A percentile compares a stretch with the other conserved stretches of the same genome.
phyloP scores from a whole-genome alignment of 2,797 vertebrate genomes.

The Pempheris klunzingeri region DNA sequence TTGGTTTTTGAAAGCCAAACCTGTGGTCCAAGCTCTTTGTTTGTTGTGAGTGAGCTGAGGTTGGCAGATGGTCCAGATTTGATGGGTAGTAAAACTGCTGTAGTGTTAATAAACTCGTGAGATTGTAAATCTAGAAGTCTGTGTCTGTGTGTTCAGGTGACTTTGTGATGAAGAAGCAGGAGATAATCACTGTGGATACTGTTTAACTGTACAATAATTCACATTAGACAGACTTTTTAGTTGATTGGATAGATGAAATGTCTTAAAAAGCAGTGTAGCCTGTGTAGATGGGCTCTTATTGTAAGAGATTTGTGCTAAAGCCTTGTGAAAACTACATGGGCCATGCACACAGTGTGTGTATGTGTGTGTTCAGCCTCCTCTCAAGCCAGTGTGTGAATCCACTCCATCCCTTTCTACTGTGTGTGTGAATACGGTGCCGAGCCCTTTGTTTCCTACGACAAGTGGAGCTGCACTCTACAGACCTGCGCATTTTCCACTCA shows the following conservation, averaged over 20 bases:
- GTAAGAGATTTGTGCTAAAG: conserved; percentile 22
- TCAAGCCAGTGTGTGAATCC: conserved; percentile 37
- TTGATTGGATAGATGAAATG: background rate
- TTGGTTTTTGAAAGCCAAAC: conserved; percentile 38
- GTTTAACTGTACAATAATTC: background rate
- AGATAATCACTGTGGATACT: no score
- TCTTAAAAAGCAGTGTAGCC: background rate
- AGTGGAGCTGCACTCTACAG: conserved; percentile 65
- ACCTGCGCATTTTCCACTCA: conserved; percentile 81
- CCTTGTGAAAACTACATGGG: conserved; percentile 18
- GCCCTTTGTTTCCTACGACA: conserved; percentile 72
- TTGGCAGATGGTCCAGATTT: conserved; percentile 44
- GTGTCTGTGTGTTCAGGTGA: conserved; percentile 16
- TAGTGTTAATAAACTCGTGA: conserved; percentile 30
- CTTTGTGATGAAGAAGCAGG: background rate
- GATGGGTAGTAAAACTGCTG: conserved; percentile 16
- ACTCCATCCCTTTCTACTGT: conserved; percentile 33
- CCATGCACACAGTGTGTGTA: conserved; percentile 16
- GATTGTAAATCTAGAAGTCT: background rate
- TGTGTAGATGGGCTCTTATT: background rate
- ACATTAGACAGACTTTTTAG: background rate
- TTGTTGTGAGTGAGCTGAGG: conserved; percentile 39
- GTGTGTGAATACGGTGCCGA: conserved; percentile 56
- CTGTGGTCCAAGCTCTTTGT: conserved; percentile 20
- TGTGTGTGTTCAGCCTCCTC: conserved; percentile 42